Conservation (phyloP, 2,113 vertebrate genomes). For the Otus sunia region DNA sequence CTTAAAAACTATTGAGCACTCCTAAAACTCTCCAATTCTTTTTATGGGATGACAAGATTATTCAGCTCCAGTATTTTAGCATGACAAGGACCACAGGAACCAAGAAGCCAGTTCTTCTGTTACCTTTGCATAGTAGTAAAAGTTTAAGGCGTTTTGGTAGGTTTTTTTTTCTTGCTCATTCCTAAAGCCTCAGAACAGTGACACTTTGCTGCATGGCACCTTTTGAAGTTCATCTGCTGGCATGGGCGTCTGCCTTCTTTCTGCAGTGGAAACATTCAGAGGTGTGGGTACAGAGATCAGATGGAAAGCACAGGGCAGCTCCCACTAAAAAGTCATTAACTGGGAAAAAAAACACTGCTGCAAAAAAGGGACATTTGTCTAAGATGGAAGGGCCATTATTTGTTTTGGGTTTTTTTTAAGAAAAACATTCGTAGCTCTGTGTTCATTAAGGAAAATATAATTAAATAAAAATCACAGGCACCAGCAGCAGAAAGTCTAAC, state of each 20-base stretch:
- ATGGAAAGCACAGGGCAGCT: slow-evolving; percentile 4
- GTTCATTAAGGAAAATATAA: neutral
- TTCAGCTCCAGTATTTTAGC: neutral
- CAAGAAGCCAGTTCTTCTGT: neutral
- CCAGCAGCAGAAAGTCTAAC: neutral
- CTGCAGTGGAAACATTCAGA: neutral
- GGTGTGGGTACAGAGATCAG: neutral
- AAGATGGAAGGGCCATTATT: neutral
- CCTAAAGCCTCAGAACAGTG: neutral
- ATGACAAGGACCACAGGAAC: neutral
- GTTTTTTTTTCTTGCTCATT: neutral
- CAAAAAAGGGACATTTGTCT: neutral
- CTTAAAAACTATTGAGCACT: neutral
- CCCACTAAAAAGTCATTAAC: neutral
- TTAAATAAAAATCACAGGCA: neutral
- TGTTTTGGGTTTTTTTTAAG: neutral
- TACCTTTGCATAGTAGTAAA: neutral
- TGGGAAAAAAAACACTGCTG: fast-evolving
- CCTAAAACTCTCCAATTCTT: neutral
- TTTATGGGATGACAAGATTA: neutral
- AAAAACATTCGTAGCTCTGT: neutral
- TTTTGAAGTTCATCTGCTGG: neutral
- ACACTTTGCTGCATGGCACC: neutral
- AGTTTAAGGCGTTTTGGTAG: neutral
- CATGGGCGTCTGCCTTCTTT: neutral